These are phyloP conservation scores for Leptopilina boulardi DNA, from an alignment of 1,140 invertebrate genomes.

Conservation along the genomic window DNA sequence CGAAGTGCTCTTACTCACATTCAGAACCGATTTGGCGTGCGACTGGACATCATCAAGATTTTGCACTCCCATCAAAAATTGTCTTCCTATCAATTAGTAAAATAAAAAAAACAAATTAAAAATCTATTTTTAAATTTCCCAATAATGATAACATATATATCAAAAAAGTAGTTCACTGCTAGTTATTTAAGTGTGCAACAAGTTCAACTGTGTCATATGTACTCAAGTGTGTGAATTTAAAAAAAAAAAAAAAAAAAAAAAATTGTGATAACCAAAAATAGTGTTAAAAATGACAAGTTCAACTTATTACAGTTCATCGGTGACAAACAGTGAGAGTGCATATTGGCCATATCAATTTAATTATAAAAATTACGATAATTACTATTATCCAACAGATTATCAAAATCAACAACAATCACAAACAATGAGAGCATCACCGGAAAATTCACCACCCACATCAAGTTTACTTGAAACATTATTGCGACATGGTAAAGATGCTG, in stretches of 20 bases:
- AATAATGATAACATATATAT: too few relatives aligned
- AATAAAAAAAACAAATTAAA: too few relatives aligned
- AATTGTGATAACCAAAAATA: not conserved
- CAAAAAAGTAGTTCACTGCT: too few relatives aligned
- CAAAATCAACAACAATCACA: constrained; percentile 6
- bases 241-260: too few relatives aligned
- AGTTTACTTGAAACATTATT: constrained; percentile 61
- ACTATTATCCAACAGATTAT: constrained; percentile 23
- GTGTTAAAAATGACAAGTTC: constrained; percentile 61
- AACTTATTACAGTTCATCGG: constrained; percentile 45
- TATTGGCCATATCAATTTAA: constrained; percentile 58
- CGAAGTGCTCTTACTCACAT: constrained; percentile 16
- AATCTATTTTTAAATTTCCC: too few relatives aligned
- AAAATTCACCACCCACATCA: constrained; percentile 16
- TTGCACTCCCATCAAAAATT: not conserved
- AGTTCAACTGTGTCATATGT: too few relatives aligned
- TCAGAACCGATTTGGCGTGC: constrained; percentile 46
- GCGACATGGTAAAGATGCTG: constrained; percentile 57
- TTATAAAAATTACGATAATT: not conserved
- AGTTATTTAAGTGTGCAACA: too few relatives aligned
- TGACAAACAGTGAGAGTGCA: constrained; percentile 44
- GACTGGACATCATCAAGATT: constrained; percentile 46
- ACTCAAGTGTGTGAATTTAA: too few relatives aligned
- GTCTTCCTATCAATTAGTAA: not conserved
- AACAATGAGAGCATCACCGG: constrained; percentile 33